A percentile compares a stretch with the other conserved stretches of the same genome.
phyloP scores from a whole-genome alignment of 2,113 vertebrate species.

The Tympanuchus pallidicinctus region DNA sequence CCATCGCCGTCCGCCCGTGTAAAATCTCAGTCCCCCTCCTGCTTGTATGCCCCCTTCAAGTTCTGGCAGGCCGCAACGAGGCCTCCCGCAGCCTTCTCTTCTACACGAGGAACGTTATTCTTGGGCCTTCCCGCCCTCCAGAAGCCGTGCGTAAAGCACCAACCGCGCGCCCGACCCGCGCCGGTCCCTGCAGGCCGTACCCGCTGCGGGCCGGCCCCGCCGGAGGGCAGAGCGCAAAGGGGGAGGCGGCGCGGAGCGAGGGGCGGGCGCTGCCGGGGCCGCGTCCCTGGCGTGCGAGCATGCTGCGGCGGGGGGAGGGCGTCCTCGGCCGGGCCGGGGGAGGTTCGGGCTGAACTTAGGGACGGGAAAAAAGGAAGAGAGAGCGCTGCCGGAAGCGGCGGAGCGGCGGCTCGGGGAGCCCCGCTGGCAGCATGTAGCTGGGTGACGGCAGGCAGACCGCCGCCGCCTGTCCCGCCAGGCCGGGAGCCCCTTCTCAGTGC shows the following conservation, averaged over 20 bases:
- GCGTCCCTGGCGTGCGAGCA: conserved; percentile 19
- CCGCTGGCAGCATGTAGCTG: conserved; percentile 64
- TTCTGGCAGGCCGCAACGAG: too few relatives aligned
- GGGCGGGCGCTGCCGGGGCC: conserved; percentile 22
- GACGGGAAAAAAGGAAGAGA: neutral
- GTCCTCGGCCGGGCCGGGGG: conserved; percentile 9
- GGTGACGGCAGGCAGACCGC: conserved; percentile 15
- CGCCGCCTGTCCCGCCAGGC: neutral
- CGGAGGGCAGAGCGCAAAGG: conserved; percentile 25
- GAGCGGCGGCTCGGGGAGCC: neutral
- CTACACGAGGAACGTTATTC: neutral
- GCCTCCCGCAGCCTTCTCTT: too few relatives aligned
- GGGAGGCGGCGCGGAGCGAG: neutral
- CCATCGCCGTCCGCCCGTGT: too few relatives aligned
- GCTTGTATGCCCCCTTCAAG: too few relatives aligned
- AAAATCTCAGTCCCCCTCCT: too few relatives aligned
- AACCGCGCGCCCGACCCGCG: accelerated
- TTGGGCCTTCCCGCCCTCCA: neutral
- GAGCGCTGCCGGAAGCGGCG: conserved; percentile 66
- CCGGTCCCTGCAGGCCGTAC: neutral
- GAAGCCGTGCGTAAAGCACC: accelerated
- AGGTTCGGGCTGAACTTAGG: conserved; percentile 1
- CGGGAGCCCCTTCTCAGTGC: neutral
- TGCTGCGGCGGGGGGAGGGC: conserved; percentile 47
- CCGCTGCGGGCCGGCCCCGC: neutral